Evolutionary conservation across 2,797 vertebrate species (phyloP).

Genomic region (Triplophysa yarkandensis): DNA sequence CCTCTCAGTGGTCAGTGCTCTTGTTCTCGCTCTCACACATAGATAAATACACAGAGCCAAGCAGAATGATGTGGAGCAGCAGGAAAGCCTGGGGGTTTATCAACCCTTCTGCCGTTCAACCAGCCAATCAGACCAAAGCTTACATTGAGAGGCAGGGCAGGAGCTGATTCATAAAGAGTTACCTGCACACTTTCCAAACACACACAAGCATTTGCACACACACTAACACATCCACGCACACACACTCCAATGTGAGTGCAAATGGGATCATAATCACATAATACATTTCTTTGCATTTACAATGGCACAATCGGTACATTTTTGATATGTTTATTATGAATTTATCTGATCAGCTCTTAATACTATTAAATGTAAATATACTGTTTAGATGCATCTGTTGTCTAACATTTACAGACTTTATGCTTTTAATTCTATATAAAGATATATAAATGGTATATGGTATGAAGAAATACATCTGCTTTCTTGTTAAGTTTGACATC

Average conservation of each 20-base stretch:
- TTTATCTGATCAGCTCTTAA: not conserved
- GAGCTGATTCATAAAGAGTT: constrained; percentile 67
- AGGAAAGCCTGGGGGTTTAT: constrained; percentile 58
- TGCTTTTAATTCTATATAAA: not conserved
- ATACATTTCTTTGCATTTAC: not conserved
- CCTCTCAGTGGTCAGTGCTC: constrained; percentile 46
- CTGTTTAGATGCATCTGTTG: too few relatives aligned
- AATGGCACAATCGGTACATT: not conserved
- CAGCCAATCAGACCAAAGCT: constrained; percentile 73
- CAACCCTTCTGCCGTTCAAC: constrained; percentile 53
- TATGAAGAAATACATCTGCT: constrained; percentile 26
- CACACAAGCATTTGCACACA: constrained; percentile 19
- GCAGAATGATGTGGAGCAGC: constrained; percentile 45
- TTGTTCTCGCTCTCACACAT: constrained; percentile 33
- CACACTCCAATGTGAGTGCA: not conserved
- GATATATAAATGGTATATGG: constrained; percentile 2
- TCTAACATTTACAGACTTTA: constrained; percentile 6
- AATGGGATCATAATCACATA: not conserved
- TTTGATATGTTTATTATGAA: not conserved
- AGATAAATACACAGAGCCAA: constrained; percentile 30
- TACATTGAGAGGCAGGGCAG: constrained; percentile 41
- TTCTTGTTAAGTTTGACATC: constrained; percentile 28
- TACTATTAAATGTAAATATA: not conserved
- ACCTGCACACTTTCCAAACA: constrained; percentile 47
- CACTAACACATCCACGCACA: not conserved